phyloP scores from a whole-genome alignment of 1,140 invertebrate genomes.

The Tetragonula clypearis region DNA sequence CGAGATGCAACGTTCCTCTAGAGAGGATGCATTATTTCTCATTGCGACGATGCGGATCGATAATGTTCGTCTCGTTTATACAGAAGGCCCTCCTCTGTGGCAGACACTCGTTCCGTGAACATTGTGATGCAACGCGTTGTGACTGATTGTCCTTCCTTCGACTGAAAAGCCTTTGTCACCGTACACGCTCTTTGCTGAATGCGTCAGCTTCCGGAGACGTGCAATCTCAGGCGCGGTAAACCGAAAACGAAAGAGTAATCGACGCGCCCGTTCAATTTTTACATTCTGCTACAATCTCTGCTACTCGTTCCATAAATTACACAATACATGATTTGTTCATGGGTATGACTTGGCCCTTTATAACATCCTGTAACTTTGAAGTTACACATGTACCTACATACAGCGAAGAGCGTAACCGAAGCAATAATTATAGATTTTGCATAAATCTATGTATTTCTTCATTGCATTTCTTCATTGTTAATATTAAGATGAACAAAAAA shows the following conservation, averaged over 20 bases:
- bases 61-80: conserved; percentile 17
- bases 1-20: neutral
- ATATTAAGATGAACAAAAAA: too few relatives aligned
- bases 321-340: neutral
- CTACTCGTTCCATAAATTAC: neutral
- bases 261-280: neutral
- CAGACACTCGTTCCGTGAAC: conserved; percentile 8
- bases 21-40: conserved; percentile 40
- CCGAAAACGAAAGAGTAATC: conserved; percentile 25
- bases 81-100: neutral
- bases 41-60: conserved; percentile 39
- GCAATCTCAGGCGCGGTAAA: conserved; percentile 13
- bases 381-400: too few relatives aligned
- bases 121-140: conserved; percentile 38
- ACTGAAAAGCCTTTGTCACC: conserved; percentile 37
- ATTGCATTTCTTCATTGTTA: too few relatives aligned
- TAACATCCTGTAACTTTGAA: too few relatives aligned
- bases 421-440: too few relatives aligned
- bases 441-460: too few relatives aligned
- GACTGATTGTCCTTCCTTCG: conserved; percentile 39
- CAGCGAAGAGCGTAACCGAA: too few relatives aligned
- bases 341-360: neutral
- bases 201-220: neutral
- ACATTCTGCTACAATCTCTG: neutral
- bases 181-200: neutral